Conservation (phyloP, 2,888 invertebrate genomes). For the Elmis aenea region DNA sequence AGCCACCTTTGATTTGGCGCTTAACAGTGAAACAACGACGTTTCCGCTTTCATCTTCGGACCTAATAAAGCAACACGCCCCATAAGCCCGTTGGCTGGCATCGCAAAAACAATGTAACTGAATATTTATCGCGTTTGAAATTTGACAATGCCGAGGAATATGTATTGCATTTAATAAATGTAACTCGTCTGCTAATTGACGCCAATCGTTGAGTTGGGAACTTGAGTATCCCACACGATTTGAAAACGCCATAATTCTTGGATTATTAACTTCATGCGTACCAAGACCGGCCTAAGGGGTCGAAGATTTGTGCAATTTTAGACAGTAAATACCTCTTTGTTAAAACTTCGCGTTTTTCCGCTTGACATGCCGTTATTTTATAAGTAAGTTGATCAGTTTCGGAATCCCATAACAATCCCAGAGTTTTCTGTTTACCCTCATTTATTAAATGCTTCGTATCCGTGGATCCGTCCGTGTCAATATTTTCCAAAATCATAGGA, state of each 20-base stretch:
- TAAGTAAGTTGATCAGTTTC: no score
- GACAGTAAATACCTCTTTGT: no score
- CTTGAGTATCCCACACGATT: constrained; percentile 15
- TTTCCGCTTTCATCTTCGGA: neutral
- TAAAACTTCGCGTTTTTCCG: no score
- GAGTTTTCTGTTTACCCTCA: no score
- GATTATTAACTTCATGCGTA: no score
- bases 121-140: neutral
- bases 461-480: no score
- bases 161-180: neutral
- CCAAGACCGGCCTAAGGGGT: no score
- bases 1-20: constrained; percentile 8
- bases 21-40: neutral
- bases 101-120: constrained; percentile 8
- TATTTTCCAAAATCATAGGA: no score
- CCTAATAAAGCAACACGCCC: constrained; percentile 8
- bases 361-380: no score
- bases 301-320: no score
- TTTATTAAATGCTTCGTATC: no score
- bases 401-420: no score
- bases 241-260: constrained; percentile 14
- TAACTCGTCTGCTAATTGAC: constrained; percentile 1
- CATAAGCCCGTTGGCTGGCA: constrained; percentile 8
- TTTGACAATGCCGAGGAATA: neutral
- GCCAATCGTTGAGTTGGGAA: neutral